Evolutionary conservation across 2,797 vertebrate species (phyloP).

Genomic region (Xerus rutilus): DNA sequence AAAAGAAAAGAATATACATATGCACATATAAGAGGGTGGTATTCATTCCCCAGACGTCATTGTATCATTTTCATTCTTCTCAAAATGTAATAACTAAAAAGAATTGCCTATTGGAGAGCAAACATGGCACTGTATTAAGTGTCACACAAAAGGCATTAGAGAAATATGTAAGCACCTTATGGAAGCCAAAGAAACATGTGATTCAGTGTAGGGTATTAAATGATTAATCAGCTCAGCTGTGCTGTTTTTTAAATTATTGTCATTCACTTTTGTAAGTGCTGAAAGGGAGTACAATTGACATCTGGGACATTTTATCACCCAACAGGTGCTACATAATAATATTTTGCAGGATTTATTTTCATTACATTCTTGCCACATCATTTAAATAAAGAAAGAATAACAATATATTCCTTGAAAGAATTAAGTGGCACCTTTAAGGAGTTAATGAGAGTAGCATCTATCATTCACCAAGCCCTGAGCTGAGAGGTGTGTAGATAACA

Average conservation of each 20-base stretch:
- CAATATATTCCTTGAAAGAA: constrained; percentile 29
- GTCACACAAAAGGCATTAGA: constrained; percentile 38
- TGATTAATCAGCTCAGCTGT: constrained; percentile 68
- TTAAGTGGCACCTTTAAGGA: not conserved
- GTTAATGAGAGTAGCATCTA: not conserved
- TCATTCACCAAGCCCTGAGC: not conserved
- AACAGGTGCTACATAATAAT: constrained; percentile 25
- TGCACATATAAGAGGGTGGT: not conserved
- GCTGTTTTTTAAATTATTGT: constrained; percentile 75
- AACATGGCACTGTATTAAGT: constrained; percentile 41
- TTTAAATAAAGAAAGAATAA: not conserved
- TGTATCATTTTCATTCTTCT: constrained; percentile 35
- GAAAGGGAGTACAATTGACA: constrained; percentile 59
- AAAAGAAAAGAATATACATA: not conserved
- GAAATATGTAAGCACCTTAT: constrained; percentile 55
- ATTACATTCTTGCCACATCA: constrained; percentile 13
- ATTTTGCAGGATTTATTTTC: constrained; percentile 14
- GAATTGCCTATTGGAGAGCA: constrained; percentile 62
- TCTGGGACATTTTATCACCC: constrained; percentile 7
- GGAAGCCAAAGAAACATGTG: constrained; percentile 44
- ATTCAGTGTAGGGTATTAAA: constrained; percentile 49
- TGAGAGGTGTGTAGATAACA: not conserved
- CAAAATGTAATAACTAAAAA: constrained; percentile 47
- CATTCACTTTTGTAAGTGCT: constrained; percentile 70
- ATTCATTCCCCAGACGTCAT: constrained; percentile 23